Evolutionary conservation across 2,113 vertebrate genomes (phyloP).

Genomic region (Zosterops japonicus): DNA sequence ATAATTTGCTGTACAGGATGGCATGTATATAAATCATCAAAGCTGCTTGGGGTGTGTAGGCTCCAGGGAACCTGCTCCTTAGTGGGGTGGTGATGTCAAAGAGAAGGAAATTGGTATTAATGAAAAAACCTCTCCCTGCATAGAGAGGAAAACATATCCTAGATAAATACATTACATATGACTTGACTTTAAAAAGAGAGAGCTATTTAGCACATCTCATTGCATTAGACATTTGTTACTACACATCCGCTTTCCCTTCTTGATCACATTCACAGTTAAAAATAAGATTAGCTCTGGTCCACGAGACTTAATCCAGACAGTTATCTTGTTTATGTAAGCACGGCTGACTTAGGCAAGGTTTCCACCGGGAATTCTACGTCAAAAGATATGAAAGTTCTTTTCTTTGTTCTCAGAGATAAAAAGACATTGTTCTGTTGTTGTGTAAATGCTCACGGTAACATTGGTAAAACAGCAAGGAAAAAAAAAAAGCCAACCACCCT

Average conservation of each 20-base stretch:
- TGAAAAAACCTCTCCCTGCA: not conserved
- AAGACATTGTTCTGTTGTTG: constrained; percentile 55
- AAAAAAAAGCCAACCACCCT: not conserved
- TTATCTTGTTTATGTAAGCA: constrained; percentile 63
- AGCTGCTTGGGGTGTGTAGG: not conserved
- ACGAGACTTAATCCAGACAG: constrained; percentile 52
- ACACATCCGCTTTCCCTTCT: constrained; percentile 7
- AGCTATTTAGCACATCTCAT: not conserved
- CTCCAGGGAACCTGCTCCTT: not conserved
- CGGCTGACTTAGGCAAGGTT: constrained; percentile 42
- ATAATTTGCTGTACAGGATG: not conserved
- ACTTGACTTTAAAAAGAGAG: not conserved
- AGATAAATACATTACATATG: not conserved
- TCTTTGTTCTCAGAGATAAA: constrained; percentile 64
- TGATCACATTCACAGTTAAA: constrained; percentile 60
- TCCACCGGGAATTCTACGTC: constrained; percentile 24
- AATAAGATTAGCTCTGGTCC: constrained; percentile 58
- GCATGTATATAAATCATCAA: not conserved
- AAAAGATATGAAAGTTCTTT: constrained; percentile 61
- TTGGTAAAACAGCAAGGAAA: constrained; percentile 45
- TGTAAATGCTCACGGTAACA: constrained; percentile 48
- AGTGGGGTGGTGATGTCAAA: not conserved
- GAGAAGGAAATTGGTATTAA: not conserved
- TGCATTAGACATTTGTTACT: not conserved
- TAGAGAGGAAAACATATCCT: not conserved